Conservation (phyloP, 2,888 invertebrate species). For the Hirtodrosophila alboralis region DNA sequence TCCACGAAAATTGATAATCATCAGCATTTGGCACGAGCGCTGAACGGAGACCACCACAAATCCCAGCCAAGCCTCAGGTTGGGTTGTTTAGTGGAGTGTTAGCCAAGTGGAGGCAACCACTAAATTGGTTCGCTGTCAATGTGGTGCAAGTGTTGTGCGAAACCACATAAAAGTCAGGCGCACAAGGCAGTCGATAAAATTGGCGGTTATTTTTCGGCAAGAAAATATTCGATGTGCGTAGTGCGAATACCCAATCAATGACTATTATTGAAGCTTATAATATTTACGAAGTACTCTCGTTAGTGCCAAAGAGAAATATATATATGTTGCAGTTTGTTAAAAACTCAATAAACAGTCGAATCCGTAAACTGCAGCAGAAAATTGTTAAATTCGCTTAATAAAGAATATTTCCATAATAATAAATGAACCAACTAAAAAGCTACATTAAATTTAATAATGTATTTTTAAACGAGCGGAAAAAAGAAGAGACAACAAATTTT, state of each 20-base stretch:
- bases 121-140: constrained; percentile 29
- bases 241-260: constrained; percentile 13
- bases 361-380: constrained; percentile 1
- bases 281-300: not conserved
- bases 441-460: constrained; percentile 53
- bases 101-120: constrained; percentile 22
- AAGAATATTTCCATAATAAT: constrained; percentile 26
- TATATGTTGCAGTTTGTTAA: no score
- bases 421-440: constrained; percentile 38
- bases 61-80: constrained; percentile 4
- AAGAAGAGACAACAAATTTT: constrained; percentile 13
- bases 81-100: constrained; percentile 4
- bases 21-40: constrained; percentile 27
- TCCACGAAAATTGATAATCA: constrained; percentile 68
- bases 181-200: constrained; percentile 21
- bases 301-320: not conserved
- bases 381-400: constrained; percentile 24
- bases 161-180: constrained; percentile 31
- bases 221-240: not conserved
- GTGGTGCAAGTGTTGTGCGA: constrained; percentile 16
- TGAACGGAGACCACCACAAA: constrained; percentile 13
- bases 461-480: constrained; percentile 27
- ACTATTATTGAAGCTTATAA: not conserved
- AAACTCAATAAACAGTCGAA: not conserved
- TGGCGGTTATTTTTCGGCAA: constrained; percentile 13